Base-by-base conservation (phyloP, 1,140 invertebrate species). In the Acromyrmex echinatior region DNA sequence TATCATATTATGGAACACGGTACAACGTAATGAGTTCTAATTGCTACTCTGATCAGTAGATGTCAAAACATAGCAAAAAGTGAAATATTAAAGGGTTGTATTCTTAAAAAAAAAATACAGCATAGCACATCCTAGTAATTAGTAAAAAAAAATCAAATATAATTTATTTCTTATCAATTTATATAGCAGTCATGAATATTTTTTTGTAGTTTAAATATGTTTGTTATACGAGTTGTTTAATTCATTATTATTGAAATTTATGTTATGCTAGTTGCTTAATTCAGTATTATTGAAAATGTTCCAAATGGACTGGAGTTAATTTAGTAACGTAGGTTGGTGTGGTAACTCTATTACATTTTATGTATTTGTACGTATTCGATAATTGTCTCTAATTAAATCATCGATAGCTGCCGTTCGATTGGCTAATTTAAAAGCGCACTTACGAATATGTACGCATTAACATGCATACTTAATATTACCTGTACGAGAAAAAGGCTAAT, bases 341-440 rank as follows among this genome's bases (percentile, higher is more conserved):
- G 25, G 35, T n/a, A n/a, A 35, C 28, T 62, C 39, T 62, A 62
- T 84, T 84, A 81, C 51, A 71, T 76, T 51, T 73, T 12, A 25
- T 51, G 21, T 28, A 51, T 70, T 66, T 66, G 31, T 58, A 31
- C 51, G 51, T 14, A 58, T 58, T 81, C 51, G 21, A 81, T 74
- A 74, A 84, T 84, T 76, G 56, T 84, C 70, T 84, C 70, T 76
- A 84, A 84, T 84, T 84, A 74, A 76, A 76, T 82, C 56, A 56
- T 82, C 45, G 56, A 49, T 18, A 39, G 70, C 6, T n/a, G 25
- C 66, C 35, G 56, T 76, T 76, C 45, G 25, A 49, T 76, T 49
- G 39, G 56, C 39, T 84, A 60, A 74, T 84, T 84, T 76, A 63
- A 62, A 84, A 84, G 39, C 14, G 9, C 70, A 62, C 56, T 74